Conservation (phyloP, 2,888 invertebrate genomes). For the Fragum sueziense region DNA sequence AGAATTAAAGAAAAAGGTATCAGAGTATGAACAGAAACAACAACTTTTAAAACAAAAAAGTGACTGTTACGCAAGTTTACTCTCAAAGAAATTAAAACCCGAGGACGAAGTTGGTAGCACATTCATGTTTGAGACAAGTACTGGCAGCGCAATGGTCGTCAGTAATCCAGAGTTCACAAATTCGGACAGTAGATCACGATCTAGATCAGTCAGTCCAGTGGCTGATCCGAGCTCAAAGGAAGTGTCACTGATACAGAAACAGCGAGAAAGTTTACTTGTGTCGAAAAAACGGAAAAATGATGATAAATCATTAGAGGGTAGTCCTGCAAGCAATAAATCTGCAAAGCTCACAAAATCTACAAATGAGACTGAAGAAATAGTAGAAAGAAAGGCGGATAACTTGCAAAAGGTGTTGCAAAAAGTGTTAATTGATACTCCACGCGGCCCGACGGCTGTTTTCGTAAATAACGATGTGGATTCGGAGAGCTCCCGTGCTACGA, state of each 20-base stretch:
- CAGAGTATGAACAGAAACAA: constrained; percentile 68
- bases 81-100: constrained; percentile 61
- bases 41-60: constrained; percentile 68
- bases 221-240: background rate
- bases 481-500: background rate
- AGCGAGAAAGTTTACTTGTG: constrained; percentile 5
- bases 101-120: constrained; percentile 22
- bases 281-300: constrained; percentile 6
- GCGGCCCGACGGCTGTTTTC: background rate
- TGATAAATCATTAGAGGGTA: background rate
- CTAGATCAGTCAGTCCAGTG: background rate
- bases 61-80: constrained; percentile 68
- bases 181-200: background rate
- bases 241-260: background rate
- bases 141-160: background rate
- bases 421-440: constrained; percentile 9
- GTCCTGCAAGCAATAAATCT: no score
- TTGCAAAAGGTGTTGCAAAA: background rate
- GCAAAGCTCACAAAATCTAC: background rate
- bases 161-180: background rate
- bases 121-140: background rate
- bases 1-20: constrained; percentile 70
- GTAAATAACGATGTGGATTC: constrained; percentile 6
- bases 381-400: background rate
- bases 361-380: no score